A percentile compares a stretch with the other conserved stretches of the same genome.
These are phyloP conservation scores for Cathartes aura DNA, from an alignment of 2,113 vertebrate genomes.

Conservation along the genomic window DNA sequence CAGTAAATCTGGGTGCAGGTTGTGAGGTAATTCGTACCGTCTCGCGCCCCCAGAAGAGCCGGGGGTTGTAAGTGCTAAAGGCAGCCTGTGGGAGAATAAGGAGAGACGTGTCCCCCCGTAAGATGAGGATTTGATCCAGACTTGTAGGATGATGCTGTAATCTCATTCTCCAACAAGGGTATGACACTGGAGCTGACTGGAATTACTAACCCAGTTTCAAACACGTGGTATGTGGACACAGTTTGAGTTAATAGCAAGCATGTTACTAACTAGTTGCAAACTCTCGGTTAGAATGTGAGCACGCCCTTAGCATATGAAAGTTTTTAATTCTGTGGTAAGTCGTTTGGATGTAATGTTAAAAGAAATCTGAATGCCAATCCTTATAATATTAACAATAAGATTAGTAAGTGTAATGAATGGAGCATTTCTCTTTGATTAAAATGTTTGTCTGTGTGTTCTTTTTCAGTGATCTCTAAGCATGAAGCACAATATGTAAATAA, in stretches of 20 bases:
- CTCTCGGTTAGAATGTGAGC: neutral
- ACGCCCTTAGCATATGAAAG: neutral
- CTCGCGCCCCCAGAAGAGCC: accelerated
- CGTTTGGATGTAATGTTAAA: neutral
- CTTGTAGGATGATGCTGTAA: neutral
- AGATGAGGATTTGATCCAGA: neutral
- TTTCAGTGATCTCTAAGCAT: constrained; percentile 90
- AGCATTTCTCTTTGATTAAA: neutral
- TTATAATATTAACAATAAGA: neutral
- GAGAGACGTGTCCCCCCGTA: accelerated
- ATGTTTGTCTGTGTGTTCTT: constrained; percentile 67
- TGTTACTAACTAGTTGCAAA: neutral
- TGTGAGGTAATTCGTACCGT: too few species aligned
- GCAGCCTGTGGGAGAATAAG: neutral
- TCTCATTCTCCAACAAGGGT: neutral
- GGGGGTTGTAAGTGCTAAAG: neutral
- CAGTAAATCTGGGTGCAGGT: neutral
- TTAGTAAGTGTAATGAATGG: neutral
- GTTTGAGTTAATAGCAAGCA: neutral
- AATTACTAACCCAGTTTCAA: neutral
- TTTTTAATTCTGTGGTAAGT: neutral
- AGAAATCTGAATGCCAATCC: neutral
- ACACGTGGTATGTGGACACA: neutral
- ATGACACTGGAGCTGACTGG: neutral
- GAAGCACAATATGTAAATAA: constrained; percentile 84